Base-by-base conservation (phyloP, 2,888 invertebrate genomes). In the Nysson spinosus region DNA sequence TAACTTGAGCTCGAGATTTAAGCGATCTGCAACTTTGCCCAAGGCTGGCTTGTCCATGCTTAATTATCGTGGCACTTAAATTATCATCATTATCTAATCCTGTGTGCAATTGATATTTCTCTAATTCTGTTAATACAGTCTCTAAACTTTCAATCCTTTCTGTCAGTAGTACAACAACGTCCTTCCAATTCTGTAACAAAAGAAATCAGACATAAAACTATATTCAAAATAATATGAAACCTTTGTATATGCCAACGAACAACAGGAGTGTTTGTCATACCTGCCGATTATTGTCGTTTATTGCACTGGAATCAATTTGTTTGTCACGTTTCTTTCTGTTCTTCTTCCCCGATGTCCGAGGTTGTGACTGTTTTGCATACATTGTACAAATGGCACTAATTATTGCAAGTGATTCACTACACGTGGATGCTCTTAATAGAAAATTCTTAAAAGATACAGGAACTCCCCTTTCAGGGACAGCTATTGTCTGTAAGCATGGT, bases 381-480 rank as follows among this genome's bases (percentile, higher is more conserved):
- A 79, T 71, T 50, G 78, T 75, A 69, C 85, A 86, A 77, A 87
- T 86, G 40, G 76, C 81, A 51, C 80, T 78, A 34, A 87, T 67
- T 19, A 85, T 78, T 9, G 84, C 83, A 26, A 87, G 77, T 17
- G 85, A 85, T 69, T 87, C 87, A 11, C 87, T 83, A 50, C 85
- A 86, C 2, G 87, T 87, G n/a, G 86, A 75, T 16, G 85, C 85
- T 66, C 87, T 72, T 6, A 87, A 60, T 16, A 87, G 71, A 40
- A 83, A 82, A 24, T 77, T 58, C 62, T 80, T 83, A 56, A 82
- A 87, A 14, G 86, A 83, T 40, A 80, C 75, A 11, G 85, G 80
- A 5, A 54, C 61, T 5, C 78, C 76, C 9, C 71, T 66, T 12
- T 81, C 78, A 4, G 83, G 83, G 3, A 86, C 70, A 4, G 80